Base-by-base conservation (phyloP, 2,113 vertebrate genomes). In the Cyprichromis sp. region DNA sequence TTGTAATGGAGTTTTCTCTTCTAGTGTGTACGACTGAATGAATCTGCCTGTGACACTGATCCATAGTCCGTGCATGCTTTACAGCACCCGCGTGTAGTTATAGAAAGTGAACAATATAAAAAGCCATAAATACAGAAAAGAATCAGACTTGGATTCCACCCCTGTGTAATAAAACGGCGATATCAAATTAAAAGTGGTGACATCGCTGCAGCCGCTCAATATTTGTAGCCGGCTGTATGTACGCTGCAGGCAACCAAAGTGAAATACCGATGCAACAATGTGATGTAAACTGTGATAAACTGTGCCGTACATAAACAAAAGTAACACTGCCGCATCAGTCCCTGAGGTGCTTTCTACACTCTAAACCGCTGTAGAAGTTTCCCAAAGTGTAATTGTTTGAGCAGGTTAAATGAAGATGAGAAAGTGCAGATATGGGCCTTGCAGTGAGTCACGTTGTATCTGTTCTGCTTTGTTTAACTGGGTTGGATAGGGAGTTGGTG, bases 211-310 rank as follows among this genome's bases (percentile, higher is more conserved):
- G 76, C 52, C 9, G 4, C 12, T 14, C 59, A 21, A 45, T 90
- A 84, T 82, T 80, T 88, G 45, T 59, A 52, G 29, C 38, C 5
- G 5, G 52, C 21, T 45, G 45, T 45, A 17, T 34, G 12, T 63
- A 21, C 17, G 87, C 92, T 91, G 40, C 55, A 84, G 90, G 89
- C 85, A 73, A 66, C 9, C 47, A 24, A 26, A 81, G 88, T 86
- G 89, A 90, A 90, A 89, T 84, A 85, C 47, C 5, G 2, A 84
- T 81, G 88, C 87, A 88, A 91, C 68, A 90, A 71, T 80, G 54
- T 91, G 86, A 93, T 91, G 87, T 88, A 86, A 87, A 80, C 83
- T 53, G 24, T 73, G 88, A 93, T 84, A 91, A 85, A 83, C 68
- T 14, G 9, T 4, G 16, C 31, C 7, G 8, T n/a, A 57, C 52